These are phyloP conservation scores for Dromius quadrimaculatus DNA, from an alignment of 2,888 invertebrate species.

Conservation along the genomic window DNA sequence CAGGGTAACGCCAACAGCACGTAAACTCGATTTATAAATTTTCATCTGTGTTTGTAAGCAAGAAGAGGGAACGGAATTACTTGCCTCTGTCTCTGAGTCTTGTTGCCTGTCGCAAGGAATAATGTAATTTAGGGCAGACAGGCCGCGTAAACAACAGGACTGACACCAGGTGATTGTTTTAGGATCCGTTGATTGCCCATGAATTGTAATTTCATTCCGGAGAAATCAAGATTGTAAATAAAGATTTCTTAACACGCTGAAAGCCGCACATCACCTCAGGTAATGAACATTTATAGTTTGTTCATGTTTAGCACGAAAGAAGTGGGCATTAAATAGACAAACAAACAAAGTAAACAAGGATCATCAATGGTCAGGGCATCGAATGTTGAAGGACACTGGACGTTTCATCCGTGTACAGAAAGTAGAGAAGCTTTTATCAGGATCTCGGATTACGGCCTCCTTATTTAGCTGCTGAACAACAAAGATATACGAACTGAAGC, in stretches of 20 bases:
- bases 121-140: conserved; percentile 17
- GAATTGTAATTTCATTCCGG: no score
- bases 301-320: no score
- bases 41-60: conserved; percentile 22
- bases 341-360: no score
- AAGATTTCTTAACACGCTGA: no score
- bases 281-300: no score
- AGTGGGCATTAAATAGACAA: no score
- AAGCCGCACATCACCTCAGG: no score
- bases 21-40: conserved; percentile 34
- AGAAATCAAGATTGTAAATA: no score
- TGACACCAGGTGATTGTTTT: conserved; percentile 1
- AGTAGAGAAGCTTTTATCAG: conserved; percentile 40
- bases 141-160: neutral
- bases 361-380: no score
- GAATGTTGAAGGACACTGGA: no score
- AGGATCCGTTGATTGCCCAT: neutral
- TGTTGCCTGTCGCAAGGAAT: neutral
- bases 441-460: conserved; percentile 39
- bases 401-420: no score
- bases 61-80: neutral
- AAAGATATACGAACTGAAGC: neutral
- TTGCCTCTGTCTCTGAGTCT: neutral
- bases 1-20: conserved; percentile 13
- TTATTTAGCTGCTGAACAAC: conserved; percentile 2